These are phyloP conservation scores for Gasterosteus nipponicus DNA, from an alignment of 2,113 vertebrate genomes.

Conservation along the genomic window DNA sequence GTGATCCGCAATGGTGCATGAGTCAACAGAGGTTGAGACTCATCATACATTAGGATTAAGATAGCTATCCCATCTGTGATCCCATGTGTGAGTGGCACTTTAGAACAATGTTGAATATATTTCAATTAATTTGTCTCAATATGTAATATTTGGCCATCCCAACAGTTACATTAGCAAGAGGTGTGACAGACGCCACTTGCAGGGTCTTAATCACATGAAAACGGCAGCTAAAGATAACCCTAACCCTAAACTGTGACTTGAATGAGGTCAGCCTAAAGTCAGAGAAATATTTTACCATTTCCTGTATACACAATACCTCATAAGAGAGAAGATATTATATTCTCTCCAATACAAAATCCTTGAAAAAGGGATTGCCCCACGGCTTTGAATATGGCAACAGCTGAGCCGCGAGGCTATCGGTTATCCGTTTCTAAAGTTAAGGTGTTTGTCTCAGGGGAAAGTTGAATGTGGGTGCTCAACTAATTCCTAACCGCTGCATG, in stretches of 20 bases:
- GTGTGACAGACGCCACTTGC: background rate
- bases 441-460: background rate
- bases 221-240: background rate
- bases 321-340: no score
- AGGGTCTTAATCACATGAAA: background rate
- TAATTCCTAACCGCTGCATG: background rate
- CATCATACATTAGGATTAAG: background rate
- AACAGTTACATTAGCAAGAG: background rate
- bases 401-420: background rate
- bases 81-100: background rate
- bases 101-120: conserved; percentile 8
- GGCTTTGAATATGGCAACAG: background rate
- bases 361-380: no score
- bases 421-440: background rate
- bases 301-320: no score
- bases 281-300: no score
- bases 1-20: conserved; percentile 57
- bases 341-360: background rate
- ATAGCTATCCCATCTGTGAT: background rate
- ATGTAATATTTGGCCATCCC: background rate
- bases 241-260: background rate
- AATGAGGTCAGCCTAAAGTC: background rate
- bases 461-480: background rate
- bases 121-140: background rate
- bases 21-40: conserved; percentile 31